phyloP scores from a whole-genome alignment of 2,888 invertebrate genomes.

The Oasisia sp. region DNA sequence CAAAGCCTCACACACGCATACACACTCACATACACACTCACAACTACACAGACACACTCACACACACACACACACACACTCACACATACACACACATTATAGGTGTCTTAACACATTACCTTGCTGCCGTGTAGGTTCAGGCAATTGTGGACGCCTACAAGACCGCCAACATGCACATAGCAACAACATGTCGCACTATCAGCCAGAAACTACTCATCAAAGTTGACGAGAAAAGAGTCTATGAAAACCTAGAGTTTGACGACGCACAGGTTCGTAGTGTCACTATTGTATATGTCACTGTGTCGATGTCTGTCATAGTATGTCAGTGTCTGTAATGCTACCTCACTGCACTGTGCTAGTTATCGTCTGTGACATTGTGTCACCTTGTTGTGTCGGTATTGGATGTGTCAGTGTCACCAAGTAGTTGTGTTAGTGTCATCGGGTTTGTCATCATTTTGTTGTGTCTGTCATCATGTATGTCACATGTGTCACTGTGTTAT shows the following conservation, averaged over 20 bases:
- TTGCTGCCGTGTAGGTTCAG: slow-evolving; percentile 64
- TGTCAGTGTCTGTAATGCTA: background rate
- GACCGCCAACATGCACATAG: slow-evolving; percentile 73
- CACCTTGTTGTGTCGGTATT: too few relatives aligned
- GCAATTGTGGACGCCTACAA: slow-evolving; percentile 85
- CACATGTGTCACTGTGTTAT: too few relatives aligned
- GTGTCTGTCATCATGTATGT: too few relatives aligned
- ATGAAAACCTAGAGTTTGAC: slow-evolving; percentile 65
- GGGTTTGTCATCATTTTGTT: too few relatives aligned
- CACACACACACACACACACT: background rate
- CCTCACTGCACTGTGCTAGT: background rate
- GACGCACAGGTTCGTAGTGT: slow-evolving; percentile 56
- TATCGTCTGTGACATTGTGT: background rate
- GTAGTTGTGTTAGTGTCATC: too few relatives aligned
- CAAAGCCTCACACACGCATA: background rate
- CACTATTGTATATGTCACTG: background rate
- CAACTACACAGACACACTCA: background rate
- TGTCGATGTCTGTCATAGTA: background rate
- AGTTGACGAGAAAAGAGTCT: slow-evolving; percentile 63
- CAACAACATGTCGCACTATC: slow-evolving; percentile 60
- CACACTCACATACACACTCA: too few relatives aligned
- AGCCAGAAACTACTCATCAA: slow-evolving; percentile 63
- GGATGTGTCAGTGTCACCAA: too few relatives aligned
- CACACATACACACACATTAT: background rate
- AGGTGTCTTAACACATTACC: background rate